phyloP scores from a whole-genome alignment of 2,888 invertebrate genomes.

The Sacculina carcini region DNA sequence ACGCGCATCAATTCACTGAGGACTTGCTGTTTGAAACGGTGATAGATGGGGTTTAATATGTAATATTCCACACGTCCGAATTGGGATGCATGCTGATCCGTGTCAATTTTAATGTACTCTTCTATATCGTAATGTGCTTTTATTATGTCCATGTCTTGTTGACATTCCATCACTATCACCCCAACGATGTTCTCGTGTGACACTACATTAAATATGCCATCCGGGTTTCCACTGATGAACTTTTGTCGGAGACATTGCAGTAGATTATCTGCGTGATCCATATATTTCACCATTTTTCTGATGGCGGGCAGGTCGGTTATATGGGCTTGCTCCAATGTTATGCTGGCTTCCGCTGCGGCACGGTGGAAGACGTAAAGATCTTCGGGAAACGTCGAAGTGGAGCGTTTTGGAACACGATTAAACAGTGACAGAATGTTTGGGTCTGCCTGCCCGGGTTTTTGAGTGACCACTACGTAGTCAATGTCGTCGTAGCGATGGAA shows the following conservation, averaged over 20 bases:
- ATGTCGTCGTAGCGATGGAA: conserved; percentile 36
- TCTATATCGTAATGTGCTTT: conserved; percentile 21
- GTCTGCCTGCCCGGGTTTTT: conserved; percentile 27
- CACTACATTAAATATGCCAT: not conserved
- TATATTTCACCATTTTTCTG: conserved; percentile 10
- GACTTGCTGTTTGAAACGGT: conserved; percentile 29
- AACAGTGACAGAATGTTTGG: conserved; percentile 26
- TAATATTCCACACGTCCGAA: conserved; percentile 23
- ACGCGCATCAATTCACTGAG: conserved; percentile 33
- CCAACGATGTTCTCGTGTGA: not conserved
- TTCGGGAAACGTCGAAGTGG: conserved; percentile 19
- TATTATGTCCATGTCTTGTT: conserved; percentile 19
- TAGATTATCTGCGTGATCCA: conserved; percentile 12
- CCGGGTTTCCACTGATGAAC: not conserved
- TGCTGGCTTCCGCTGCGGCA: conserved; percentile 8
- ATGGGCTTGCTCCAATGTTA: conserved; percentile 11
- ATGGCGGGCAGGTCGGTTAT: conserved; percentile 11
- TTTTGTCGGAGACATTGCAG: conserved; percentile 10
- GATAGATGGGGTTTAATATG: conserved; percentile 31
- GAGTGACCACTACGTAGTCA: conserved; percentile 33
- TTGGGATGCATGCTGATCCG: conserved; percentile 15
- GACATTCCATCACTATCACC: conserved; percentile 16
- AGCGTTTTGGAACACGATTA: conserved; percentile 19
- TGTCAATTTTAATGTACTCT: conserved; percentile 17
- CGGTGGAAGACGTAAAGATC: conserved; percentile 11